phyloP scores from a whole-genome alignment of 2,113 vertebrate species.

The Pedetes capensis region DNA sequence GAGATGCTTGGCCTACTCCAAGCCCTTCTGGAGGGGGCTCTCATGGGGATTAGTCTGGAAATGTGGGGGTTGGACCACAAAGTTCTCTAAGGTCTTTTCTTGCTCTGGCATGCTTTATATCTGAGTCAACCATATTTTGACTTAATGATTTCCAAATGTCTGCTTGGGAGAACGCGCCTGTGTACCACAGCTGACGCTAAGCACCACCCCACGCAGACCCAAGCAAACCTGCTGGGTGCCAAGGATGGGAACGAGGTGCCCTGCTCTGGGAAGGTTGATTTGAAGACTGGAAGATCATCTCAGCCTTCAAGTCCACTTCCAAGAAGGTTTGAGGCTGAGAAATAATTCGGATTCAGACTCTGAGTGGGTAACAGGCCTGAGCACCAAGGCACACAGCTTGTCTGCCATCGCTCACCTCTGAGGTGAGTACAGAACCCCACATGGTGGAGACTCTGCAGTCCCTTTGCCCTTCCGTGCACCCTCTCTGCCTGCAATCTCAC shows the following conservation, averaged over 20 bases:
- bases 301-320: neutral
- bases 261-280: too few relatives aligned
- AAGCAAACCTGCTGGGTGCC: neutral
- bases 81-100: conserved; percentile 53
- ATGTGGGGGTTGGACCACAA: neutral
- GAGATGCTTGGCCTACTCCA: neutral
- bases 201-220: neutral
- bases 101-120: neutral
- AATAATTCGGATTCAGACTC: neutral
- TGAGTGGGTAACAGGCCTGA: neutral
- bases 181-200: neutral
- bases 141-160: conserved; percentile 71
- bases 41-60: neutral
- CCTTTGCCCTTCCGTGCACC: neutral
- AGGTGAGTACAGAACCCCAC: neutral
- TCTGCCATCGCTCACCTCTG: neutral
- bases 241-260: neutral
- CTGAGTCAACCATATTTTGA: conserved; percentile 64
- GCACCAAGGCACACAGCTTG: neutral
- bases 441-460: neutral
- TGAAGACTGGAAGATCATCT: neutral
- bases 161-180: conserved; percentile 21
- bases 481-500: neutral
- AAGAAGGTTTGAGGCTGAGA: neutral
- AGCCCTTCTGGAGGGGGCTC: neutral